These are phyloP conservation scores for Eretmochelys imbricata DNA, from an alignment of 2,113 vertebrate genomes.

Conservation along the genomic window DNA sequence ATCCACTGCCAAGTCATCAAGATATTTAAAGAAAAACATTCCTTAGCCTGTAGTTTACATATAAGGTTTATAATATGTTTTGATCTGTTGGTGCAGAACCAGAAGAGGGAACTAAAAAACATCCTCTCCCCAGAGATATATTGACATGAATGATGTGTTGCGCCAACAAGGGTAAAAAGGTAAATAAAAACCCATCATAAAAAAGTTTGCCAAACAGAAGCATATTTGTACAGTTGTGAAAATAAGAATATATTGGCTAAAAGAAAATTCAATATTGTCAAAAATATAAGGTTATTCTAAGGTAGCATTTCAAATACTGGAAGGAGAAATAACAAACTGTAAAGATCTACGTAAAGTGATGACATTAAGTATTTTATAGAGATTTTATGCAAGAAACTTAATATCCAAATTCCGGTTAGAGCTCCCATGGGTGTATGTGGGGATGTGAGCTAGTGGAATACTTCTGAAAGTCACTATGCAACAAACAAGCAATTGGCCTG, in stretches of 20 bases:
- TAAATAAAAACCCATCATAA: background rate
- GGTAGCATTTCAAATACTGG: background rate
- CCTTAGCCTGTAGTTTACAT: background rate
- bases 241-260: background rate
- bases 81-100: background rate
- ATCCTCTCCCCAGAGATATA: rapidly evolving
- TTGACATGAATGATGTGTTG: background rate
- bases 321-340: background rate
- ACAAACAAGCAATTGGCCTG: background rate
- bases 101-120: background rate
- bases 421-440: background rate
- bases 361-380: no score
- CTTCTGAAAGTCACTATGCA: background rate
- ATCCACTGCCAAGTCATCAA: background rate
- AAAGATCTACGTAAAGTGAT: no score
- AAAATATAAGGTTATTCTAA: background rate
- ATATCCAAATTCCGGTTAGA: background rate
- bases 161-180: background rate
- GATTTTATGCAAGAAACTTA: background rate
- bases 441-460: background rate
- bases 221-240: background rate
- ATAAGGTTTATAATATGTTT: background rate
- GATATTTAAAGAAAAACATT: background rate
- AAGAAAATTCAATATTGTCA: background rate
- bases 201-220: background rate